Evolutionary conservation across 1,140 invertebrate genomes (phyloP).

Genomic region (Uloborus diversus): DNA sequence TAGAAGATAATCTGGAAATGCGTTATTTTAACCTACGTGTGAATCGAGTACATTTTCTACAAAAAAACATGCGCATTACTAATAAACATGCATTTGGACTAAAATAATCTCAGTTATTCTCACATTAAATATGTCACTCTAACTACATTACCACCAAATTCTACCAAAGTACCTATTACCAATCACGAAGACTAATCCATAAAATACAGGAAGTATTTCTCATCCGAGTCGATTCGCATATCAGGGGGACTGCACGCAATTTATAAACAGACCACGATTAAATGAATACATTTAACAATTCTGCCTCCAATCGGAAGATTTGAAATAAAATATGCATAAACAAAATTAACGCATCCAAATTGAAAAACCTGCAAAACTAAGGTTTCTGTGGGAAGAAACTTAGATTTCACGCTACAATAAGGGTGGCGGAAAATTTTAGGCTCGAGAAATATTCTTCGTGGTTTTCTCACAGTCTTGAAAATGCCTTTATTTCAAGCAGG

Average conservation of each 20-base stretch:
- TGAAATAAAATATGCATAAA: background rate
- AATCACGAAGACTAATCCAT: background rate
- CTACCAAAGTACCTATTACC: too few species aligned
- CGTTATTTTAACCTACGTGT: too few species aligned
- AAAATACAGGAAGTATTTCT: background rate
- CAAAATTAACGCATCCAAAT: slow-evolving; percentile 6
- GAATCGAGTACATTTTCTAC: too few species aligned
- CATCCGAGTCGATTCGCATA: background rate
- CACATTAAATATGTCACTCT: too few species aligned
- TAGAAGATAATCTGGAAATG: too few species aligned
- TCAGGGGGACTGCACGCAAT: background rate
- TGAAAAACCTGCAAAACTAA: background rate
- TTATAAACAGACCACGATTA: background rate
- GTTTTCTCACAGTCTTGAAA: slow-evolving; percentile 20
- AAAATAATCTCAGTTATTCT: too few species aligned
- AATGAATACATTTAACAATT: background rate
- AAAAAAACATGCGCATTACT: too few species aligned
- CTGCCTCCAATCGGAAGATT: background rate
- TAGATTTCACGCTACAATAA: slow-evolving; percentile 35
- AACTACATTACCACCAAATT: too few species aligned
- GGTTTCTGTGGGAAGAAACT: slow-evolving; percentile 28
- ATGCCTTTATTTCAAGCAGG: slow-evolving; percentile 33
- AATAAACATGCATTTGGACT: too few species aligned
- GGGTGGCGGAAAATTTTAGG: slow-evolving; percentile 30
- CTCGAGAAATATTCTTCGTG: slow-evolving; percentile 17